phyloP scores from a whole-genome alignment of 1,140 invertebrate species.

The Meloidogyne floridensis region DNA sequence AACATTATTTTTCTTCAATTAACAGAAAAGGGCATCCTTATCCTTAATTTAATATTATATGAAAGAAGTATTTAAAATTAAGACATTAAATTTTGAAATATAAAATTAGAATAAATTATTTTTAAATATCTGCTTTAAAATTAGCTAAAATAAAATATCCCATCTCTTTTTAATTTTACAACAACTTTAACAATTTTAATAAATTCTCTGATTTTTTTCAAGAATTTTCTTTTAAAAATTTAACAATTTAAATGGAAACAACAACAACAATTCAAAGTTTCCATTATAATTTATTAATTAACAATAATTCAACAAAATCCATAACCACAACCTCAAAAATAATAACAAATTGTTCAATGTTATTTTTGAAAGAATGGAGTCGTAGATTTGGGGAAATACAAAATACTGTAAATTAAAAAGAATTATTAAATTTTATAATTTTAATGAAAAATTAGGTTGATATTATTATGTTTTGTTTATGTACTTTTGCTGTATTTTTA shows the following conservation, averaged over 20 bases:
- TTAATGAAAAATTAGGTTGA: background rate
- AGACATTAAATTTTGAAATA: too few species aligned
- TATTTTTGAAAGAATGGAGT: background rate
- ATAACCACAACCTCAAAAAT: background rate
- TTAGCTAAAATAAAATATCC: too few species aligned
- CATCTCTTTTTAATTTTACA: too few species aligned
- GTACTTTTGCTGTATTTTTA: background rate
- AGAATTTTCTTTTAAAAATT: background rate
- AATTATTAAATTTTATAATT: background rate
- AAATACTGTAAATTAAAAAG: background rate
- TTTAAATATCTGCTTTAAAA: too few species aligned
- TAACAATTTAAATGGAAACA: background rate
- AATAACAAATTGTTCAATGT: background rate
- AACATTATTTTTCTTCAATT: too few species aligned
- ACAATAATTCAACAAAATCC: background rate
- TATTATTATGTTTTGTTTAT: background rate
- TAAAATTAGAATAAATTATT: too few species aligned
- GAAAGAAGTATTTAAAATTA: too few species aligned
- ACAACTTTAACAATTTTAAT: too few species aligned
- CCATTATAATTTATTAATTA: background rate
- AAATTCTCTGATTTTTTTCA: too few species aligned
- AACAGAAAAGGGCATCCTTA: too few species aligned
- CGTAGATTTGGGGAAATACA: background rate
- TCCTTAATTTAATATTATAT: too few species aligned
- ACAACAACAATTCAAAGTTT: constrained; percentile 1